Percentiles rank a stretch among this genome's conserved stretches.
Evolutionary conservation across 2,113 vertebrate genomes (phyloP).

Genomic region (Holacanthus passer): DNA sequence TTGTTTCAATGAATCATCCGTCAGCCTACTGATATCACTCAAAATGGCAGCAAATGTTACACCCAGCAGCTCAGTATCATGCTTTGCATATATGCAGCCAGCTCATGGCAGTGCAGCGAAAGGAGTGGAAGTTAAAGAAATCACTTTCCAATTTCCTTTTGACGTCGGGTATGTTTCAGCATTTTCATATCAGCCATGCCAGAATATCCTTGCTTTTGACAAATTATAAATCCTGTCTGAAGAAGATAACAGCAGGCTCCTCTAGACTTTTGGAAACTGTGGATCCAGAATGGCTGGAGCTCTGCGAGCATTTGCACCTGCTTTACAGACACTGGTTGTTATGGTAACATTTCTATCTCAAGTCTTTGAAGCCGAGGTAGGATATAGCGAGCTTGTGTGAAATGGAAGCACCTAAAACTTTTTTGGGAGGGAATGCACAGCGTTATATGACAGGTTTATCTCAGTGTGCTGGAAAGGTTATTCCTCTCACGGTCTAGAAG

Average conservation of each 20-base stretch:
- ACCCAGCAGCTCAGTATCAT: not conserved
- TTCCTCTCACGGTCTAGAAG: conserved; percentile 26
- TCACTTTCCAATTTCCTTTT: conserved; percentile 23
- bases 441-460: conserved; percentile 48
- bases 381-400: conserved; percentile 44
- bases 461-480: conserved; percentile 56
- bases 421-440: not conserved
- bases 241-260: conserved; percentile 34
- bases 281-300: conserved; percentile 46
- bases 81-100: not conserved
- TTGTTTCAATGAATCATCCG: not conserved
- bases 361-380: conserved; percentile 46
- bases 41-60: conserved; percentile 12
- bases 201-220: conserved; percentile 47
- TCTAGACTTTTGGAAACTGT: conserved; percentile 48
- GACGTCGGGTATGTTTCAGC: not conserved
- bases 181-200: conserved; percentile 38
- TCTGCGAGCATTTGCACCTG: conserved; percentile 31
- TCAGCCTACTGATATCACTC: not conserved
- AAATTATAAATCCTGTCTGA: conserved; percentile 55
- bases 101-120: conserved; percentile 19
- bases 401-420: conserved; percentile 44
- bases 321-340: conserved; percentile 53
- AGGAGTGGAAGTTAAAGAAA: conserved; percentile 4
- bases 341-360: conserved; percentile 61